Conservation (phyloP, 2,888 invertebrate genomes). For the Tinea pellionella region DNA sequence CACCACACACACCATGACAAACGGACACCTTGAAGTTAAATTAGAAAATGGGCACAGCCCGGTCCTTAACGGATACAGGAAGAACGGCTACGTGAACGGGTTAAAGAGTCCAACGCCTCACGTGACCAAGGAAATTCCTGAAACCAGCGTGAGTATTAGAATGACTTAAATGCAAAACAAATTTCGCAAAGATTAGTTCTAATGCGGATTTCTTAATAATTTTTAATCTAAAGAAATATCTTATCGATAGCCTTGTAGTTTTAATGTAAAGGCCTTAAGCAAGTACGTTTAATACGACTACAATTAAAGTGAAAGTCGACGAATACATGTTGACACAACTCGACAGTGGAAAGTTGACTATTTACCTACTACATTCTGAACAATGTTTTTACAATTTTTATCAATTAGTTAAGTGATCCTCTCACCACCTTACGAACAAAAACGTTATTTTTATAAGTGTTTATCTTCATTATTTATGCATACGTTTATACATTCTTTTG, state of each 20-base stretch:
- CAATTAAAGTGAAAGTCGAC: slow-evolving; percentile 18
- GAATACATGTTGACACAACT: slow-evolving; percentile 3
- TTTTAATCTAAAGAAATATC: too few species aligned
- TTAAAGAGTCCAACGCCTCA: slow-evolving; percentile 26
- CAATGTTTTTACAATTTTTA: neutral
- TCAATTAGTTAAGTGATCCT: neutral
- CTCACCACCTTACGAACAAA: too few species aligned
- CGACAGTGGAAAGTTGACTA: slow-evolving; percentile 15
- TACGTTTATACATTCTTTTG: too few species aligned
- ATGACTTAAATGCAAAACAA: neutral
- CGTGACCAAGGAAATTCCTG: slow-evolving; percentile 18
- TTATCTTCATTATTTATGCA: too few species aligned
- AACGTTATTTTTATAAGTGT: too few species aligned
- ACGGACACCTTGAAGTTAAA: slow-evolving; percentile 47
- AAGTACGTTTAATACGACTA: neutral
- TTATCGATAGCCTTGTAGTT: too few species aligned
- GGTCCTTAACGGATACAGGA: slow-evolving; percentile 40
- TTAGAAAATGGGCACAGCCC: slow-evolving; percentile 29
- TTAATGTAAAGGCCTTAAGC: neutral
- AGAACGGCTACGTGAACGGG: slow-evolving; percentile 46
- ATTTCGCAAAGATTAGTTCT: too few species aligned
- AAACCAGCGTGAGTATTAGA: neutral
- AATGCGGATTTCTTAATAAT: too few species aligned
- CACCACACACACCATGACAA: slow-evolving; percentile 50
- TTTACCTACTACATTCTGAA: neutral